Conservation (phyloP, 2,888 invertebrate genomes). For the Drosophila fungiperda region DNA sequence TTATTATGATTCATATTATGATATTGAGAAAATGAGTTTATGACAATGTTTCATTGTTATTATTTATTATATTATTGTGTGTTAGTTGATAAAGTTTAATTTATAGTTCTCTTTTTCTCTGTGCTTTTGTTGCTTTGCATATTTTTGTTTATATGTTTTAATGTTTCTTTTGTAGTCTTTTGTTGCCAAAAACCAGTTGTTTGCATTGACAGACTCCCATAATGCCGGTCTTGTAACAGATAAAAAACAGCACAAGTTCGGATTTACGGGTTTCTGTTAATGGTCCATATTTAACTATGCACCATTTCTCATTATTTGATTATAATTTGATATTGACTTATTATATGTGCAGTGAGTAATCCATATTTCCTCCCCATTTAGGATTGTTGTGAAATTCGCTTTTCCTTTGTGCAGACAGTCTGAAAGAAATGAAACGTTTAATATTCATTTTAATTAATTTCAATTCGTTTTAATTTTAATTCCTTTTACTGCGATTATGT, state of each 20-base stretch:
- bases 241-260: constrained; percentile 85
- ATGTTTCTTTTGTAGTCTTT: constrained; percentile 16
- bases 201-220: constrained; percentile 86
- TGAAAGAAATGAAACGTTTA: constrained; percentile 8
- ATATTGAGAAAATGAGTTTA: neutral
- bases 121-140: constrained; percentile 2
- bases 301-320: constrained; percentile 70
- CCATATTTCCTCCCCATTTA: constrained; percentile 12
- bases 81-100: neutral
- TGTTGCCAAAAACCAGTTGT: constrained; percentile 82
- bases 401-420: constrained; percentile 2
- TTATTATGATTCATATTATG: neutral
- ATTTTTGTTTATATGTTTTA: neutral
- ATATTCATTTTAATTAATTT: neutral
- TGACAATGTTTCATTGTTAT: neutral
- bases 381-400: constrained; percentile 46
- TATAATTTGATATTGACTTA: constrained; percentile 30
- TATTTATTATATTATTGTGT: neutral
- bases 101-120: neutral
- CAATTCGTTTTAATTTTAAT: neutral
- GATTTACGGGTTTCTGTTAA: constrained; percentile 86
- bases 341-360: neutral
- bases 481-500: neutral
- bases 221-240: constrained; percentile 85
- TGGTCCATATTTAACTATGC: constrained; percentile 85